Conservation (phyloP, 2,113 vertebrate genomes). For the Reinhardtius hippoglossoides region DNA sequence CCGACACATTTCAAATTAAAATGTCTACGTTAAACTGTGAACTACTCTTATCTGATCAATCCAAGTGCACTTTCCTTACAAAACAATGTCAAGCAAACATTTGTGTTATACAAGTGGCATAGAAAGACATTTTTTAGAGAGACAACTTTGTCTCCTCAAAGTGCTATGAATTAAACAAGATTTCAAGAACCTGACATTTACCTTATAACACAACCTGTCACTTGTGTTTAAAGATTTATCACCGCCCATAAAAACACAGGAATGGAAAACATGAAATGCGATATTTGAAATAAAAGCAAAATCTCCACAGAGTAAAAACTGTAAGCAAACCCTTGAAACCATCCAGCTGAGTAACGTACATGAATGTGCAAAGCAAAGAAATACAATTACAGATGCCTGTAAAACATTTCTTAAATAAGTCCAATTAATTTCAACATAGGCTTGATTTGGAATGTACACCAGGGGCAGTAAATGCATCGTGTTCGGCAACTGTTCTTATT, state of each 20-base stretch:
- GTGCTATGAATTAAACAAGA: constrained; percentile 55
- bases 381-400: constrained; percentile 55
- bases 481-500: constrained; percentile 62
- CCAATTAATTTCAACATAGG: constrained; percentile 73
- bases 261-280: constrained; percentile 29
- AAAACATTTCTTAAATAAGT: constrained; percentile 59
- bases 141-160: constrained; percentile 55
- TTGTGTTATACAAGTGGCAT: constrained; percentile 21
- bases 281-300: constrained; percentile 39
- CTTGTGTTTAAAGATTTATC: constrained; percentile 15
- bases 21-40: constrained; percentile 19
- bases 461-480: constrained; percentile 46
- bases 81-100: constrained; percentile 11
- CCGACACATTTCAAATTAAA: constrained; percentile 24
- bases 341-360: constrained; percentile 81
- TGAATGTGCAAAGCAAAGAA: constrained; percentile 87
- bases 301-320: constrained; percentile 28
- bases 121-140: constrained; percentile 44
- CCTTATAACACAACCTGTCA: constrained; percentile 31
- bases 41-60: constrained; percentile 17
- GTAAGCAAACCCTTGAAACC: constrained; percentile 64
- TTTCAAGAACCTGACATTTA: constrained; percentile 27
- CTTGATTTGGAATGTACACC: constrained; percentile 78
- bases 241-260: constrained; percentile 19
- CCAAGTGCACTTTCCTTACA: constrained; percentile 29